phyloP scores from a whole-genome alignment of 2,888 invertebrate species.

The Zhuqinia jingwanae region DNA sequence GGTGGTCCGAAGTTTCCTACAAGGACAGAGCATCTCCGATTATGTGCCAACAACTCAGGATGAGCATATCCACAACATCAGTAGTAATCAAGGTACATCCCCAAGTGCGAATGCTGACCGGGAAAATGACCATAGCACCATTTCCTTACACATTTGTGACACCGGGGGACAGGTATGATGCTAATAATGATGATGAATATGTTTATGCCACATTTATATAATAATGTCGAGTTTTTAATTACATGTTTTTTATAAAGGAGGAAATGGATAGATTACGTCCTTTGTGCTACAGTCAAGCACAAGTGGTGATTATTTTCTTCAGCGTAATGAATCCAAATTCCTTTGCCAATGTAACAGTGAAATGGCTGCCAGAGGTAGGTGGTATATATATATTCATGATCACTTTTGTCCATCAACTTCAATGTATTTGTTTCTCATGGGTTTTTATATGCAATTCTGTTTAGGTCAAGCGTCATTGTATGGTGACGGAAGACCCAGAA shows the following conservation, averaged over 20 bases:
- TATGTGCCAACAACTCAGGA: conserved; percentile 64
- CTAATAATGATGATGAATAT: no score
- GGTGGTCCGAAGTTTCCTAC: conserved; percentile 71
- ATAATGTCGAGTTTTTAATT: background rate
- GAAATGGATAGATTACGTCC: conserved; percentile 78
- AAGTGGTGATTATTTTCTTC: conserved; percentile 76
- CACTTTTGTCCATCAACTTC: background rate
- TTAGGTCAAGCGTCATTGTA: conserved; percentile 67
- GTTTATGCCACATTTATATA: background rate
- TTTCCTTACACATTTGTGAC: conserved; percentile 73
- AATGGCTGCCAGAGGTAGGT: conserved; percentile 76
- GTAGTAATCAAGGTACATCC: background rate
- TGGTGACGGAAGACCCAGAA: conserved; percentile 56
- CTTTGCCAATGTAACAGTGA: conserved; percentile 72
- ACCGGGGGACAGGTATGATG: conserved; percentile 77
- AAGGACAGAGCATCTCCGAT: conserved; percentile 63
- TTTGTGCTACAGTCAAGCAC: conserved; percentile 73
- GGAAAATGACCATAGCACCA: conserved; percentile 13
- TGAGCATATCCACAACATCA: conserved; percentile 21
- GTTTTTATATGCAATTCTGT: background rate
- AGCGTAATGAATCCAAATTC: conserved; percentile 76
- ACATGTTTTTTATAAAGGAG: conserved; percentile 47
- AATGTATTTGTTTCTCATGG: background rate
- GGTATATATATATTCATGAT: no score
- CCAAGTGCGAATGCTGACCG: background rate